Evolutionary conservation across 2,797 vertebrate genomes (phyloP).

Genomic region (Artibeus lituratus): DNA sequence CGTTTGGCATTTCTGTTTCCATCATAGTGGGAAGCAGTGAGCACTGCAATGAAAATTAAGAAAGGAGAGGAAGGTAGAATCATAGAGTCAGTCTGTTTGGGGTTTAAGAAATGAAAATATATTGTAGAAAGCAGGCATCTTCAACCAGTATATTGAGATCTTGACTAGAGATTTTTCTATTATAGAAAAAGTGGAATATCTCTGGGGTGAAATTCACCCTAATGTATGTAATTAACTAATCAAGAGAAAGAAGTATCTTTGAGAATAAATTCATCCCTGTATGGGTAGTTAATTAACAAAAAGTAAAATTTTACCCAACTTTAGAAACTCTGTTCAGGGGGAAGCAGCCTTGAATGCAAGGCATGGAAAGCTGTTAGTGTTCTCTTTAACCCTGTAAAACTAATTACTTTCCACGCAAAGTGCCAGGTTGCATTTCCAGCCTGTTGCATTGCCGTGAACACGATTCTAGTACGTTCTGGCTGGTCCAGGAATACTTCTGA

Average conservation of each 20-base stretch:
- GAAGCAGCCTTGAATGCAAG: conserved; percentile 33
- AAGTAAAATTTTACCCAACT: conserved; percentile 33
- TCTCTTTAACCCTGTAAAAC: conserved; percentile 70
- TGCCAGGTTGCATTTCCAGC: conserved; percentile 65
- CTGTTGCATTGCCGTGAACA: conserved; percentile 20
- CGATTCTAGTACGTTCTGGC: conserved; percentile 53
- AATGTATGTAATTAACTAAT: neutral
- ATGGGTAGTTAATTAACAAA: neutral
- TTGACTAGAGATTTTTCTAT: neutral
- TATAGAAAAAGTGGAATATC: neutral
- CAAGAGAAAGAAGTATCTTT: neutral
- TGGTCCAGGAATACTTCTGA: conserved; percentile 74
- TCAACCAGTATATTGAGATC: neutral
- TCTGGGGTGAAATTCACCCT: neutral
- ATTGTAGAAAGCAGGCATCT: neutral
- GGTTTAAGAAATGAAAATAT: neutral
- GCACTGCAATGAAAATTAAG: conserved; percentile 18
- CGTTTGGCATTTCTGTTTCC: conserved; percentile 28
- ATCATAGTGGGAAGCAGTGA: conserved; percentile 44
- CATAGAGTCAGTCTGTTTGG: neutral
- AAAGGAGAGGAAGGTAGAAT: neutral
- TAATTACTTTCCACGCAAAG: conserved; percentile 75
- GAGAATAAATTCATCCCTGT: neutral
- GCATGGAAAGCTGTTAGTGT: neutral
- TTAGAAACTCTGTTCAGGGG: conserved; percentile 55